phyloP scores from a whole-genome alignment of 2,888 invertebrate species.

The Caenorhabditis panamensis region DNA sequence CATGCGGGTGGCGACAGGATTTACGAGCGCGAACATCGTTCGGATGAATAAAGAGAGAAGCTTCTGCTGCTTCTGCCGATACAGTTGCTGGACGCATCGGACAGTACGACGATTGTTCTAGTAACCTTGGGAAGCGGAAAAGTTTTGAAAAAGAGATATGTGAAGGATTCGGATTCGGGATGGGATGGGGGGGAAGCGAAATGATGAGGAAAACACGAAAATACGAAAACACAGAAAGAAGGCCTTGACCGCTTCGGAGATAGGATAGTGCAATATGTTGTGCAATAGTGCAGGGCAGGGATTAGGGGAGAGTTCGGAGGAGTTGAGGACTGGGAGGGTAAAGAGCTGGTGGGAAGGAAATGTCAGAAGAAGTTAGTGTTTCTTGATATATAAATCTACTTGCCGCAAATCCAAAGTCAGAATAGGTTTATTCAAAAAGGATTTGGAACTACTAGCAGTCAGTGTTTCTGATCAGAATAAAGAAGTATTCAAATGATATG shows the following conservation, averaged over 20 bases:
- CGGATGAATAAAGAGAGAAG: constrained; percentile 9
- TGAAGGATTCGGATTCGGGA: constrained; percentile 4
- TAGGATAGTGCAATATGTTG: constrained; percentile 28
- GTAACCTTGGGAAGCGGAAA: constrained; percentile 11
- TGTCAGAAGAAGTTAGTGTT: too few relatives aligned
- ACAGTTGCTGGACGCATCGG: background rate
- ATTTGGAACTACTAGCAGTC: too few relatives aligned
- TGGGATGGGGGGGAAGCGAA: background rate
- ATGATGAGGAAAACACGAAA: background rate
- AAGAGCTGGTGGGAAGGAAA: too few relatives aligned
- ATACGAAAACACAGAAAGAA: background rate
- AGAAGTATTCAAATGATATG: too few relatives aligned
- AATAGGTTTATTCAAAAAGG: too few relatives aligned
- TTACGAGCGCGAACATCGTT: constrained; percentile 1
- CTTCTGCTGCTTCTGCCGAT: background rate
- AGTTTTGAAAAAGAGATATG: constrained; percentile 2
- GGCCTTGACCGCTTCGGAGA: constrained; percentile 54
- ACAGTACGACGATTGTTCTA: background rate
- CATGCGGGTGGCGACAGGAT: constrained; percentile 39
- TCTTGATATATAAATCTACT: too few relatives aligned
- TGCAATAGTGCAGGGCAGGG: constrained; percentile 46
- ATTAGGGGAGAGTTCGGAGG: background rate
- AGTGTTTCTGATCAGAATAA: too few relatives aligned
- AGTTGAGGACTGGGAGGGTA: too few relatives aligned
- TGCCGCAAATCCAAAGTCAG: too few relatives aligned